Percentiles rank a stretch among this genome's conserved stretches.
Evolutionary conservation across 2,797 vertebrate species (phyloP).

Genomic region (Phalanger gymnotis): DNA sequence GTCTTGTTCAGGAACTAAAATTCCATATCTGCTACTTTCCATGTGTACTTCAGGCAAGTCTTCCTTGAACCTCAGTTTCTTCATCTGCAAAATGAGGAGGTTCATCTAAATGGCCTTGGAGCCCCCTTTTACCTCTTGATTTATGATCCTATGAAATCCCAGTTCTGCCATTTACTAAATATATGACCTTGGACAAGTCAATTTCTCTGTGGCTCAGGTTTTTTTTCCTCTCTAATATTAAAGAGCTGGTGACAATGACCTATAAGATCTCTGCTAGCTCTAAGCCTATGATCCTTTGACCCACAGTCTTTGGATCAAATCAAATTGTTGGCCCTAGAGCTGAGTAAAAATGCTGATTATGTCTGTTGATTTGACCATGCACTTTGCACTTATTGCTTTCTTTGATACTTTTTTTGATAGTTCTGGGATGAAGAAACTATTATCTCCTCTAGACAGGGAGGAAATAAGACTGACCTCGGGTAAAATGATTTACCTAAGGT

Average conservation of each 20-base stretch:
- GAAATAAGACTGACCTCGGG: neutral
- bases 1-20: neutral
- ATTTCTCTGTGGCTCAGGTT: neutral
- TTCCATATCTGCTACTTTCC: neutral
- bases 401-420: neutral
- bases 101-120: neutral
- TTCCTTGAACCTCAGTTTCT: neutral
- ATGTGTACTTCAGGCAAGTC: neutral
- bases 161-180: neutral
- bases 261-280: neutral
- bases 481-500: neutral
- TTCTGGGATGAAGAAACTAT: neutral
- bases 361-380: neutral
- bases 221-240: neutral
- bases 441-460: neutral
- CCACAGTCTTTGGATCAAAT: neutral
- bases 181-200: neutral
- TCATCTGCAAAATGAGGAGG: neutral
- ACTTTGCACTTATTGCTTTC: neutral
- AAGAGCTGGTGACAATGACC: neutral
- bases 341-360: neutral
- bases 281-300: neutral
- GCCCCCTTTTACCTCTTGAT: neutral
- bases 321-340: neutral
- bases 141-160: neutral